Base-by-base conservation (phyloP, 2,888 invertebrate species). In the Rapana venosa region DNA sequence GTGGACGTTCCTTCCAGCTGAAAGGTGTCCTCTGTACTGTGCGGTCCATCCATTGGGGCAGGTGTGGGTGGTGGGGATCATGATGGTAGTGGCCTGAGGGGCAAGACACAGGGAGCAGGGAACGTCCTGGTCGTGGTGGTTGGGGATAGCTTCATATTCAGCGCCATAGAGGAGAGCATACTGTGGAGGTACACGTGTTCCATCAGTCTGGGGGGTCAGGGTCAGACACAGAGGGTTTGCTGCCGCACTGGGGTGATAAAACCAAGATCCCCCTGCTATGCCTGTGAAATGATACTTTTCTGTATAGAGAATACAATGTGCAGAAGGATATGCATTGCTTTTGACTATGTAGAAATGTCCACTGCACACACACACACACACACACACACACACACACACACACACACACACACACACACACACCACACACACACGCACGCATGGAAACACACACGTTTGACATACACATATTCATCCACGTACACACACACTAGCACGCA, bases 81-180 rank as follows among this genome's bases (percentile, higher is more conserved):
- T 88, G 88, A 88, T 88, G 84, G 83, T 88, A 36, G 88, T 88
- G 66, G 88, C 26, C 66, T 70, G 66, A 47, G 88, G 36, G 66
- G 83, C 56, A 11, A 47, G 88, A 84, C 88, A 88, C 83, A 88
- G 84, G 11, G 88, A 56, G 66, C 88, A 88, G 32, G 88, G 88
- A 17, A 81, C 79, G 58, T 88, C 88, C 32, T 81, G 77, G 35
- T 88, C 88, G 22, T 88, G 88, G 30, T 79, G 79, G 26, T 30
- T 56, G 26, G 17, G 35, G 1, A 83, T 70, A 47, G n/a, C 0
- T 36, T 88, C 17, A 32, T 88, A 88, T 30, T 88, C 88, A 11
- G 70, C 47, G 8, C 88, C 88, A 35, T 88, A 84, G 22, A 88
- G 88, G 6, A 30, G 32, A 6, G 36, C 70, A n/a, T 36, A 13